Conservation (phyloP, 1,140 invertebrate genomes). For the Scaptomyza hsui region DNA sequence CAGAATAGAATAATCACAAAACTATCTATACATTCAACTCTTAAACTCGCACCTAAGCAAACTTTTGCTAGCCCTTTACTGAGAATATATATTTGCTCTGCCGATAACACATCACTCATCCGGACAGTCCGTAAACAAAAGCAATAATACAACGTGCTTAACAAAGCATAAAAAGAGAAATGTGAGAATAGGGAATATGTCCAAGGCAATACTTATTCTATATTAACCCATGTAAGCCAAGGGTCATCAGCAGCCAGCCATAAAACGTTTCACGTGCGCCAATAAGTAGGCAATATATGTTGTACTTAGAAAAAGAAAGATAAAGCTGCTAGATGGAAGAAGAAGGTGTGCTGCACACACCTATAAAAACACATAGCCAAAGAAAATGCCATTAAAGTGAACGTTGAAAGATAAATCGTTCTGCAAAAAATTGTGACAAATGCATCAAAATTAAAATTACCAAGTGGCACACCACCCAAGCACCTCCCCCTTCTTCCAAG, state of each 20-base stretch:
- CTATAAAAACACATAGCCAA: slow-evolving; percentile 18
- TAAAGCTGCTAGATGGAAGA: not conserved
- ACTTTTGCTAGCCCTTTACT: not conserved
- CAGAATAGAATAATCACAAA: too few relatives aligned
- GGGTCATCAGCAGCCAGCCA: not conserved
- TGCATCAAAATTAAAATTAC: slow-evolving; percentile 81
- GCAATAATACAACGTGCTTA: slow-evolving; percentile 1
- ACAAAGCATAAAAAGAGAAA: not conserved
- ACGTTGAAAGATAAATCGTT: slow-evolving; percentile 72
- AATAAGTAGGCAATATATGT: slow-evolving; percentile 49
- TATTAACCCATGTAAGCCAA: not conserved
- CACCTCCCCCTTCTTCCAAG: not conserved
- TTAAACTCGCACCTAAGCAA: not conserved
- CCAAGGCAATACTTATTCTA: not conserved
- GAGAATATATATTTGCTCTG: not conserved
- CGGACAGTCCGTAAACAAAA: not conserved
- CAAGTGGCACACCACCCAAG: slow-evolving; percentile 51
- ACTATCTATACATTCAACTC: too few relatives aligned
- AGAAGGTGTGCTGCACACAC: slow-evolving; percentile 2
- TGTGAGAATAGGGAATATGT: not conserved
- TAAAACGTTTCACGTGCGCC: slow-evolving; percentile 43
- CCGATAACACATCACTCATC: not conserved
- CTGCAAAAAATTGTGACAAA: slow-evolving; percentile 70
- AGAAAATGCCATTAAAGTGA: slow-evolving; percentile 65
- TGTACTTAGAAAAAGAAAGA: slow-evolving; percentile 22